Percentiles rank a stretch among this genome's conserved stretches.
Evolutionary conservation across 23 tunicate genomes (phyloP).

Genomic region (Pegea sp.): DNA sequence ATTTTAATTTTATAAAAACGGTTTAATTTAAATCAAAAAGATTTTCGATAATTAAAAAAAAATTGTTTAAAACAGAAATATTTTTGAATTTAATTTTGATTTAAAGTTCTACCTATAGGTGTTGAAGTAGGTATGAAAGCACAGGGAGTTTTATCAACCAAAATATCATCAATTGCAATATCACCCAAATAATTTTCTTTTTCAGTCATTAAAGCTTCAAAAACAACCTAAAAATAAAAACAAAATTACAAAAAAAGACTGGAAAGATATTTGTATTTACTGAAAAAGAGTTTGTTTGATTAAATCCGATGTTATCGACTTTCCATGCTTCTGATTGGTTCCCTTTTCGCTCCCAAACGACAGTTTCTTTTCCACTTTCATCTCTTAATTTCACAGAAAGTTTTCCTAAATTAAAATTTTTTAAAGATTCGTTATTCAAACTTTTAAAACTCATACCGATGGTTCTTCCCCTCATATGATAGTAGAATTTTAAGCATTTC

Average conservation of each 20-base stretch:
- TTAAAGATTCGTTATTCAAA: not conserved
- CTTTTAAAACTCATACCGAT: constrained; percentile 25
- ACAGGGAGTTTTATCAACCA: constrained; percentile 3
- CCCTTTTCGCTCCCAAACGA: constrained; percentile 21
- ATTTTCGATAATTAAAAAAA: too few species aligned
- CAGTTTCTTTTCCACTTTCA: constrained; percentile 8
- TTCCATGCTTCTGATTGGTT: constrained; percentile 37
- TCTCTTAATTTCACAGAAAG: constrained; percentile 2
- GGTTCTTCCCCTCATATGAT: constrained; percentile 69
- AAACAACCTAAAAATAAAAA: constrained; percentile 33
- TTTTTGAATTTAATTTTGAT: too few species aligned
- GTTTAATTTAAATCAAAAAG: too few species aligned
- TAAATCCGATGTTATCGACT: not conserved
- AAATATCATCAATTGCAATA: constrained; percentile 67
- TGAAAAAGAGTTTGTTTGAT: not conserved
- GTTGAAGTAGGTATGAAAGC: not conserved
- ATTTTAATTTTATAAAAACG: too few species aligned
- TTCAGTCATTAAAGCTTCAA: constrained; percentile 50
- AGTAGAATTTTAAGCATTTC: constrained; percentile 46
- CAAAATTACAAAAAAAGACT: too few species aligned
- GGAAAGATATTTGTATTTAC: too few species aligned
- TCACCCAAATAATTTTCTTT: constrained; percentile 31
- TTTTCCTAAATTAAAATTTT: constrained; percentile 1
- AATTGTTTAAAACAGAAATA: too few species aligned
- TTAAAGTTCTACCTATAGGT: not conserved